Percentiles rank a stretch among this genome's conserved stretches.
These are phyloP conservation scores for Globia sparganii DNA, from an alignment of 2,888 invertebrate species.

Conservation along the genomic window DNA sequence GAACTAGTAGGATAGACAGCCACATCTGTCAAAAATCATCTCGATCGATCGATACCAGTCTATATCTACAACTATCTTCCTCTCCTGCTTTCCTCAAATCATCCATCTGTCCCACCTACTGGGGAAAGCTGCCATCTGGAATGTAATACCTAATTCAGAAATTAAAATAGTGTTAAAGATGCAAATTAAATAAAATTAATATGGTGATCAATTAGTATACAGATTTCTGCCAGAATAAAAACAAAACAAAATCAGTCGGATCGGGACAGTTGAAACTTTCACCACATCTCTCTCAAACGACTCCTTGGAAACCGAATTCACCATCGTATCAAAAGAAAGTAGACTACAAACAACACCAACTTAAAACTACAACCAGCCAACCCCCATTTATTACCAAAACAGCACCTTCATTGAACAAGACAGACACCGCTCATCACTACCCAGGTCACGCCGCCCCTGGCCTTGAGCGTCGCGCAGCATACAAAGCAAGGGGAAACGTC, in stretches of 20 bases:
- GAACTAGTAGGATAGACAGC: no score
- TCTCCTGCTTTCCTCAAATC: neutral
- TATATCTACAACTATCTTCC: no score
- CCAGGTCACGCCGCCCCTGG: slow-evolving; percentile 44
- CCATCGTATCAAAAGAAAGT: neutral
- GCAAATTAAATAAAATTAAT: neutral
- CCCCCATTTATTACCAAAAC: slow-evolving; percentile 44
- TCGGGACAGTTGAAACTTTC: neutral
- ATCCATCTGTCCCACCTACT: neutral
- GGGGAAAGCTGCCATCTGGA: neutral
- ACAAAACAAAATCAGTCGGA: neutral
- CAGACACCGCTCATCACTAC: slow-evolving; percentile 35
- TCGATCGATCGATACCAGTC: neutral
- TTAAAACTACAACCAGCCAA: neutral
- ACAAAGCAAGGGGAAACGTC: slow-evolving; percentile 65
- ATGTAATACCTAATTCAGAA: neutral
- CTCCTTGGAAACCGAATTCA: neutral
- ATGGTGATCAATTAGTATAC: neutral
- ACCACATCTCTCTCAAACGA: neutral
- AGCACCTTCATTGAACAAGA: slow-evolving; percentile 10
- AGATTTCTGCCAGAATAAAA: neutral
- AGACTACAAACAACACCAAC: neutral
- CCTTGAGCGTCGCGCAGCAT: slow-evolving; percentile 64
- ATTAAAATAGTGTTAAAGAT: neutral
- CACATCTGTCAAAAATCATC: neutral